These are phyloP conservation scores for Leptopilina boulardi DNA, from an alignment of 1,140 invertebrate species.

Conservation along the genomic window DNA sequence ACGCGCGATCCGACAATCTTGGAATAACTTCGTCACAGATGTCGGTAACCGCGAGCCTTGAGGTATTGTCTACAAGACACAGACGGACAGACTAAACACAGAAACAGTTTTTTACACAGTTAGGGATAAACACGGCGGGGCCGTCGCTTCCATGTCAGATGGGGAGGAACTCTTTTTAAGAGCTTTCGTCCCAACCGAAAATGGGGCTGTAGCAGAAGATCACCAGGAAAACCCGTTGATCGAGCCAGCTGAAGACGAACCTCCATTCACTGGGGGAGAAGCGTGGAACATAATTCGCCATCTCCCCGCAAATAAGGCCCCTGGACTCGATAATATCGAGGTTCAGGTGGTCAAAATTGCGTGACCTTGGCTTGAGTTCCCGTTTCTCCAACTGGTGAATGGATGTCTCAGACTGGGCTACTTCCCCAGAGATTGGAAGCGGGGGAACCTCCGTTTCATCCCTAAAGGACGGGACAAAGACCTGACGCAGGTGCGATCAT, in stretches of 20 bases:
- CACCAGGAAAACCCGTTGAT: neutral
- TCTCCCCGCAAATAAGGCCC: neutral
- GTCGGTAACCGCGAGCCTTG: no score
- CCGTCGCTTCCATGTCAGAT: no score
- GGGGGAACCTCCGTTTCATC: neutral
- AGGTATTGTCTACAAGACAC: no score
- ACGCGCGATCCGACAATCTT: no score
- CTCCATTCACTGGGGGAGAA: neutral
- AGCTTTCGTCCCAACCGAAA: no score
- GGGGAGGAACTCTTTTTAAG: no score
- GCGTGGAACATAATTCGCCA: neutral
- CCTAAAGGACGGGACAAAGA: neutral
- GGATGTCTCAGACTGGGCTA: neutral
- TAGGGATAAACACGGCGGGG: neutral
- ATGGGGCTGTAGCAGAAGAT: neutral
- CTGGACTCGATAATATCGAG: neutral
- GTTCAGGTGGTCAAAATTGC: neutral
- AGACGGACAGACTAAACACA: neutral
- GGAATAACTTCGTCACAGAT: no score
- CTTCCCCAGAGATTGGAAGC: neutral
- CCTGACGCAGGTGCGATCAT: neutral
- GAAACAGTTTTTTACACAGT: neutral
- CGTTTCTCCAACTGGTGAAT: neutral
- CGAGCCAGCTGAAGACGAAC: neutral
- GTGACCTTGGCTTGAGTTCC: neutral